Conservation (phyloP, 2,888 invertebrate genomes). For the Ctenicera cuprea region DNA sequence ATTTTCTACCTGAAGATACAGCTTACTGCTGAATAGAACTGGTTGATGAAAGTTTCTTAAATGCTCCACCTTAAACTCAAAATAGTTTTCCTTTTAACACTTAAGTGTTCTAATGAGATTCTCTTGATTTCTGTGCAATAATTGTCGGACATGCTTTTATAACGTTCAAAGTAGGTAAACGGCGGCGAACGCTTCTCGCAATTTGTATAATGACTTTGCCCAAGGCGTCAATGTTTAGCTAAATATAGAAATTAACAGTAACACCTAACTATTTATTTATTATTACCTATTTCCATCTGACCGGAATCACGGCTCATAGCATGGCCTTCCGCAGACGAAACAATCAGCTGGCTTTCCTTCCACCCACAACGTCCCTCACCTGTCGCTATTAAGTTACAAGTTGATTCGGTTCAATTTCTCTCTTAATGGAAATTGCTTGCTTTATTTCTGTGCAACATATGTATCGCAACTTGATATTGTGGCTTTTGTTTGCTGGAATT, state of each 20-base stretch:
- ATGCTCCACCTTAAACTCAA: neutral
- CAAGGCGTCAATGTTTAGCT: conserved; percentile 15
- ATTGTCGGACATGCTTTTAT: neutral
- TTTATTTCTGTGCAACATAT: neutral
- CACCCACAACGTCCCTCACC: conserved; percentile 49
- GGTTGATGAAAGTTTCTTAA: no score
- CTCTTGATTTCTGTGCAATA: no score
- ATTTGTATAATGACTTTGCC: conserved; percentile 8
- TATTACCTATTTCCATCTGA: conserved; percentile 22
- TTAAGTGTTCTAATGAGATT: neutral
- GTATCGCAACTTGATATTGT: neutral
- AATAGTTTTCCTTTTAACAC: neutral
- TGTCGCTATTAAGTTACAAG: conserved; percentile 39
- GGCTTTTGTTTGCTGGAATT: neutral
- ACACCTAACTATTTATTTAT: conserved; percentile 31
- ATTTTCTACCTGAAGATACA: neutral
- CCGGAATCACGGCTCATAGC: conserved; percentile 59
- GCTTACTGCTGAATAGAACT: no score
- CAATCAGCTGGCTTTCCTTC: conserved; percentile 41
- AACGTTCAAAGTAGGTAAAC: neutral
- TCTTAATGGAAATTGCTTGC: conserved; percentile 14
- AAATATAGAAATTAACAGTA: conserved; percentile 30
- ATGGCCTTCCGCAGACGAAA: conserved; percentile 57
- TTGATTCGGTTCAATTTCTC: conserved; percentile 32
- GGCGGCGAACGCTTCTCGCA: conserved; percentile 1